Evolutionary conservation across 1,140 invertebrate genomes (phyloP), one percentile per base, ranked within the genome.

Genomic region (Plectus sambesii): DNA sequence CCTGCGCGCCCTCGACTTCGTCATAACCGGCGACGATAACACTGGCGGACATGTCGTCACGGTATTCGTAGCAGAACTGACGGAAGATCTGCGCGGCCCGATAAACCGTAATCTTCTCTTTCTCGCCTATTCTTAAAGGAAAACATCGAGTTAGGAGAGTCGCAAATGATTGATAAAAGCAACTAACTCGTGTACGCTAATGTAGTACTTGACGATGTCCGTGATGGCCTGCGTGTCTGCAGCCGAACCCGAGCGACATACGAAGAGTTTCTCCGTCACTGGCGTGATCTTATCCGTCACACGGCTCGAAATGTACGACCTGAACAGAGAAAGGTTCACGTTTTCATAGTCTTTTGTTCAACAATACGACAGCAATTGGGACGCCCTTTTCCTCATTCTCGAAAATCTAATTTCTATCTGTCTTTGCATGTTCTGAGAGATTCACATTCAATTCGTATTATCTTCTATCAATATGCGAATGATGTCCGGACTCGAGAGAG

Each of bases 181-280:
- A 44, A 62, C 72, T 75, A 76, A 85, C 84, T 78, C 76, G 66
- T 85, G 78, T 51, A 87, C 81, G 73, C 81, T 81, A 43, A 94
- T 75, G 67, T 90, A 85, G 70, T 97, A 98, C 24, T 79, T 77
- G 15, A 94, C 89, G 74, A 96, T 85, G 66, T 93, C 88, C 42
- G 88, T 79, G 60, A 99, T 84, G n/a, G 92, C 92, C 61, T 79
- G 90, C 19, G 94, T 98, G 68, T 99, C 93, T 12, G 92, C 87
- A 33, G 90, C 82, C 23, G 87, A 88, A 0, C 94, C 94, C 47
- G 90, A 94, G 35, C 93, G 82, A 71, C 89, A 94, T 63, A 87
- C 92, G 70, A 93, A 96, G 61, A 99, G 93, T 47, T 83, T 77
- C 63, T 98, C 87, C 4, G 87, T 90, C 17, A 99, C 80, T 69